Conservation (phyloP, 1,140 invertebrate genomes). For the Ips typographus region DNA sequence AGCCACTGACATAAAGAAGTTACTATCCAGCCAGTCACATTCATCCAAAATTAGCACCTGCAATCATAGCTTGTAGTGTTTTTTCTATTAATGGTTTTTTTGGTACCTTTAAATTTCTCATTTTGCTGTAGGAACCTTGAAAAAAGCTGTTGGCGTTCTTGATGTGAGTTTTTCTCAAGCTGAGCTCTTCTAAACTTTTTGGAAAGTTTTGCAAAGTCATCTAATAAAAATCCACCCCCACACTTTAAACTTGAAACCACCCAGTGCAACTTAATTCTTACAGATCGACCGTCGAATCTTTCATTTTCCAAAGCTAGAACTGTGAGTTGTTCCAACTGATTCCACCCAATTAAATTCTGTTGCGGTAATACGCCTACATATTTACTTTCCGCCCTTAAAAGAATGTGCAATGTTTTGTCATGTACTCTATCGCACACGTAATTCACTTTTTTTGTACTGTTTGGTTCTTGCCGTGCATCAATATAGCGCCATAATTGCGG, state of each 20-base stretch:
- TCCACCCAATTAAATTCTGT: slow-evolving; percentile 18
- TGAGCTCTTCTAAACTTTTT: slow-evolving; percentile 40
- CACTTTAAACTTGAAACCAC: not conserved
- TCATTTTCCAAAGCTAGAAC: slow-evolving; percentile 44
- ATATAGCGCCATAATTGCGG: slow-evolving; percentile 40
- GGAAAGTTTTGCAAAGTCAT: slow-evolving; percentile 36
- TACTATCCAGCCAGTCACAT: slow-evolving; percentile 41
- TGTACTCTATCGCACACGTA: slow-evolving; percentile 37
- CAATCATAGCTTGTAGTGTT: slow-evolving; percentile 15
- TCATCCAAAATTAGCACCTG: slow-evolving; percentile 46
- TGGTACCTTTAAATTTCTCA: slow-evolving; percentile 43
- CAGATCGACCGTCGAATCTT: slow-evolving; percentile 31
- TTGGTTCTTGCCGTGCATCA: slow-evolving; percentile 38
- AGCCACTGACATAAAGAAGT: slow-evolving; percentile 42
- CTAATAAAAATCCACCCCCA: slow-evolving; percentile 1
- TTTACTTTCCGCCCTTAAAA: slow-evolving; percentile 34
- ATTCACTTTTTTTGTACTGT: slow-evolving; percentile 37
- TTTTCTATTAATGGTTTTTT: slow-evolving; percentile 4
- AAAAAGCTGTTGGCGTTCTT: slow-evolving; percentile 40
- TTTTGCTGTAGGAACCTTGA: slow-evolving; percentile 27
- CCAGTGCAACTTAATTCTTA: slow-evolving; percentile 16
- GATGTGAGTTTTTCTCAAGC: slow-evolving; percentile 41
- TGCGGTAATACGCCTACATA: slow-evolving; percentile 22
- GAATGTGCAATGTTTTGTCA: slow-evolving; percentile 36
- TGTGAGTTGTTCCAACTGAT: slow-evolving; percentile 33